A percentile compares a stretch with the other conserved stretches of the same genome.
These are phyloP conservation scores for Numenius arquata DNA, from an alignment of 2,113 vertebrate genomes.

Conservation along the genomic window DNA sequence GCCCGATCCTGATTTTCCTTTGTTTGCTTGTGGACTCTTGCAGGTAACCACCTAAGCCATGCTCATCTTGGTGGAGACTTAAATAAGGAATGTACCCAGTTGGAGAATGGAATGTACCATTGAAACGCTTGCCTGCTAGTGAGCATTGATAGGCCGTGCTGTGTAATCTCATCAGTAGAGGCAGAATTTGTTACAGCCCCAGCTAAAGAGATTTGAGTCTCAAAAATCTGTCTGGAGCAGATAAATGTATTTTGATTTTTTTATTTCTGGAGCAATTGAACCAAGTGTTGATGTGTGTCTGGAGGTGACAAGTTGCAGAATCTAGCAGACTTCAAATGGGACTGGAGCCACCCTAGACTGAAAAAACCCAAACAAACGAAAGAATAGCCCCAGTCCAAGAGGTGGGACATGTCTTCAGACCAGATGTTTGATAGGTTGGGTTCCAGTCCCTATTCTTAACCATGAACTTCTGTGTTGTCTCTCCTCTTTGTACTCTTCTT, in stretches of 20 bases:
- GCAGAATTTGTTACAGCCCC: background rate
- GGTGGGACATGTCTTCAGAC: background rate
- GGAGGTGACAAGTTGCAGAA: background rate
- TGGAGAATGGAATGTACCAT: background rate
- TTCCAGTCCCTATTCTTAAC: background rate
- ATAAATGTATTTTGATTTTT: background rate
- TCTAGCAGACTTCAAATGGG: background rate
- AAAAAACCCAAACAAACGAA: background rate
- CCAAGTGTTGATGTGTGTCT: background rate
- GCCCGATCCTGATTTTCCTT: background rate
- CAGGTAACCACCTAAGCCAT: background rate
- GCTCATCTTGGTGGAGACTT: background rate
- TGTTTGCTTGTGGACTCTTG: background rate
- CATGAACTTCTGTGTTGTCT: background rate
- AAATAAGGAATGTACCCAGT: background rate
- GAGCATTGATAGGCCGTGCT: background rate
- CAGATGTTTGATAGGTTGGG: background rate
- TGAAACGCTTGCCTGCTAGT: background rate
- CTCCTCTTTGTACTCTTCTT: background rate
- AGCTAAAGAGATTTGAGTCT: background rate
- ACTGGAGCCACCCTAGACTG: background rate
- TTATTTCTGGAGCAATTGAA: background rate
- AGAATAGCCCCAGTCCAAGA: background rate
- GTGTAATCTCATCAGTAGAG: background rate
- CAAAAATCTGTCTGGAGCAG: background rate